phyloP scores from a whole-genome alignment of 2,113 vertebrate species.

The Spea bombifrons region DNA sequence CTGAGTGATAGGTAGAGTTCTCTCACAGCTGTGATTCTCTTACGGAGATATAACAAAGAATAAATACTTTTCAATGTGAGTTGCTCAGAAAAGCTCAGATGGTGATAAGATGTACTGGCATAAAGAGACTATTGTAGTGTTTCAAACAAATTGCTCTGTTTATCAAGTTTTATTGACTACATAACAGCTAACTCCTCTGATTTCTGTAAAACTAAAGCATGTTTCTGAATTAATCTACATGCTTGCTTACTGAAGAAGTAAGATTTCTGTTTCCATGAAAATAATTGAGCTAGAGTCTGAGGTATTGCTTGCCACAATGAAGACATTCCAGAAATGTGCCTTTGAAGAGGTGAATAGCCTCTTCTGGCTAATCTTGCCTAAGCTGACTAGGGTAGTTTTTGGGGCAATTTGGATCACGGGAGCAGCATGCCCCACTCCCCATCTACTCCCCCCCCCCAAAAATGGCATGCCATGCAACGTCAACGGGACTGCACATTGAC shows the following conservation, averaged over 20 bases:
- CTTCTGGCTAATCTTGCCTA: no score
- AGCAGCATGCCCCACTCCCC: background rate
- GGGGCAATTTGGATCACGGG: no score
- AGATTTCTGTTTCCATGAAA: background rate
- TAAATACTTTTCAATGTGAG: slow-evolving; percentile 27
- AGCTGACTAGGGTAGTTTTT: no score
- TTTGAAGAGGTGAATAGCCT: no score
- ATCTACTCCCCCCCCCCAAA: background rate
- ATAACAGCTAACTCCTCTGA: slow-evolving; percentile 21
- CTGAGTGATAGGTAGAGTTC: slow-evolving; percentile 5
- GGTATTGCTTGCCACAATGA: background rate
- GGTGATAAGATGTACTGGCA: slow-evolving; percentile 13
- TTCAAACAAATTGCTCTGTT: slow-evolving; percentile 26
- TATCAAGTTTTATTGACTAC: slow-evolving; percentile 28
- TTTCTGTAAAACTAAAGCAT: slow-evolving; percentile 7
- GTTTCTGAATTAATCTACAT: slow-evolving; percentile 1
- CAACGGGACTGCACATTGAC: no score
- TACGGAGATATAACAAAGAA: slow-evolving; percentile 11
- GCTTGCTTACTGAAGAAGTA: background rate
- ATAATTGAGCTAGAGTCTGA: background rate
- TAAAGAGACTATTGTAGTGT: slow-evolving; percentile 5
- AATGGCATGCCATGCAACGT: background rate
- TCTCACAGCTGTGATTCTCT: slow-evolving; percentile 22
- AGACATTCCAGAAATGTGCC: no score
- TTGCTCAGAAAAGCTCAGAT: slow-evolving; percentile 16